Conservation (phyloP, 1,140 invertebrate species). For the Pogonus chalceus region DNA sequence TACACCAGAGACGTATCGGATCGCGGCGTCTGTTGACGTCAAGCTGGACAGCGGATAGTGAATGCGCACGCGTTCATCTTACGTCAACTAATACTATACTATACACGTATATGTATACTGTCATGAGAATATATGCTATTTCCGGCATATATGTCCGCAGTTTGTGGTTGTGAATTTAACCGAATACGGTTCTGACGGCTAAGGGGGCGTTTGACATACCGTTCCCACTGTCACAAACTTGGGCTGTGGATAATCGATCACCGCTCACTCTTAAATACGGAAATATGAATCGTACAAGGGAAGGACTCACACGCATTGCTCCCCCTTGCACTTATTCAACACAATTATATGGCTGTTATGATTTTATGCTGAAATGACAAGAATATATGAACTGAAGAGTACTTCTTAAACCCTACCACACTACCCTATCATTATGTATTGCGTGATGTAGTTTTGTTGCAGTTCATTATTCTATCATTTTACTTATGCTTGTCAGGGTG, state of each 20-base stretch:
- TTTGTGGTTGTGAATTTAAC: no score
- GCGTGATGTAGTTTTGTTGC: no score
- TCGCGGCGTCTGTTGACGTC: no score
- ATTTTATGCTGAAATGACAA: neutral
- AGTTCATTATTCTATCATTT: neutral
- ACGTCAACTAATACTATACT: no score
- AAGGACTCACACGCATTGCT: neutral
- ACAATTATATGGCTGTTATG: neutral
- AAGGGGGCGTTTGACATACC: no score
- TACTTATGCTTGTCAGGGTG: neutral
- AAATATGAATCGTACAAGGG: neutral
- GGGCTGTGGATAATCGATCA: neutral
- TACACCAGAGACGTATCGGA: no score
- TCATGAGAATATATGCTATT: neutral
- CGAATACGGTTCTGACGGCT: neutral
- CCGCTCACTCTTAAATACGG: conserved; percentile 1
- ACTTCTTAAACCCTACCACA: no score
- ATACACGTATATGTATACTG: neutral
- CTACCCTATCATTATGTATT: no score
- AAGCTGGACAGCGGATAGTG: no score
- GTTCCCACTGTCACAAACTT: neutral
- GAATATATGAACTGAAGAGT: neutral
- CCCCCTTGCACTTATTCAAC: neutral
- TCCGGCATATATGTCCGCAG: neutral
- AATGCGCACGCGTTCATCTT: no score